Base-by-base conservation (phyloP, 2,113 vertebrate genomes). In the Planiliza haematocheilus region DNA sequence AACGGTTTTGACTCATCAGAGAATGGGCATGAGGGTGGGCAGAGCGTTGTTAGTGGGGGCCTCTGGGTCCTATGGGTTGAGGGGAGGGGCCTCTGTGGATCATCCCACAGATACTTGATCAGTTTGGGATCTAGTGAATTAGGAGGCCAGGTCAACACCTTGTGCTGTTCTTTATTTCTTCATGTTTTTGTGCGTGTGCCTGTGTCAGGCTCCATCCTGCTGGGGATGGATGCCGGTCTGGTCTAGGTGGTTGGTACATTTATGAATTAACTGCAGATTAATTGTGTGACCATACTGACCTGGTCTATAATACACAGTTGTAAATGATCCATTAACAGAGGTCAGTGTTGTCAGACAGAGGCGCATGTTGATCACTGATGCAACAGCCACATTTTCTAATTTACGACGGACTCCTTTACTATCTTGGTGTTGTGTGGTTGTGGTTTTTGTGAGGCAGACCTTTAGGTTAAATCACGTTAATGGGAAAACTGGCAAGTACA, bases 191-290 rank as follows among this genome's bases (percentile, higher is more conserved):
- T 3, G 24, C 5, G 24, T 5, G 24, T 30, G 2, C 5, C 5
- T 30, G 24, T 30, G 24, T 30, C 24, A 30, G 24, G 24, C 24
- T 30, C 3, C 24, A 30, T 30, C 24, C 24, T 30, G 24, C 24
- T 30, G 24, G 2, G 24, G 24, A 30, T 30, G 24, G 24, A 2
- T 30, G 24, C 24, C 5, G 24, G 24, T 30, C 24, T 30, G 24
- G 24, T 30, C 24, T 30, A 30, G 24, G 24, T 30, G 24, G 24
- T 3, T 30, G 24, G 62, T 20, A 24, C 60, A 51, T 18, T 34
- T 59, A n/a, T 70, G 70, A 43, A 63, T 56, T 37, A 61, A 73
- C 30, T 24, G 45, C 9, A n/a, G 20, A 68, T 72, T 82, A 68
- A 79, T 13, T 56, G 36, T 21, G 20, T 4, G 2, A n/a, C 7